A percentile compares a stretch with the other conserved stretches of the same genome.
Evolutionary conservation across 2,113 vertebrate genomes (phyloP).

Genomic region (Megaceryle maxima): DNA sequence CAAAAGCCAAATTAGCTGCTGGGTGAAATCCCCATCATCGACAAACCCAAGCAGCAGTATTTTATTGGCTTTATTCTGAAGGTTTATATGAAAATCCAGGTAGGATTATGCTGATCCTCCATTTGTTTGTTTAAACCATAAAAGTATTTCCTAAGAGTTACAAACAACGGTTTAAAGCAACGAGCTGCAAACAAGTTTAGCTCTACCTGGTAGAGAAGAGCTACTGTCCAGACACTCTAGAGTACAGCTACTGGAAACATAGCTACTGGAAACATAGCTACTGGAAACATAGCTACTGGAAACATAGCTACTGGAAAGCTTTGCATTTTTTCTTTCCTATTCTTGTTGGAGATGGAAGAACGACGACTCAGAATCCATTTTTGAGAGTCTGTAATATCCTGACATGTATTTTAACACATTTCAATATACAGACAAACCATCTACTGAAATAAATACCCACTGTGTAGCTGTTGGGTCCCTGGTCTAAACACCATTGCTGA

Average conservation of each 20-base stretch:
- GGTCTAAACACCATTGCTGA: background rate
- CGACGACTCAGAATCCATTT: background rate
- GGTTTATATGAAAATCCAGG: constrained; percentile 25
- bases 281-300: background rate
- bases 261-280: background rate
- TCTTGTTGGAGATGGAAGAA: background rate
- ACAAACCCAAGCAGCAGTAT: background rate
- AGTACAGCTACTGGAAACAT: fast-evolving
- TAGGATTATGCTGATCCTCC: background rate
- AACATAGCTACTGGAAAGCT: background rate
- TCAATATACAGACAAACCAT: background rate
- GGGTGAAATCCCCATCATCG: background rate
- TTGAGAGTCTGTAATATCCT: background rate
- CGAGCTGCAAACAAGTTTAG: background rate
- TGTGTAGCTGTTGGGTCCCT: background rate
- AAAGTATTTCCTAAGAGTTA: background rate
- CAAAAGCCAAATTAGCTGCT: constrained; percentile 17
- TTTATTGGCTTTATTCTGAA: constrained; percentile 27
- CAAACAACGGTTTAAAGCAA: background rate
- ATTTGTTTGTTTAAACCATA: constrained; percentile 1
- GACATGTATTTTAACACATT: background rate
- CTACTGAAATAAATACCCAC: background rate
- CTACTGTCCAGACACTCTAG: background rate
- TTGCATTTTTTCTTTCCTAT: background rate
- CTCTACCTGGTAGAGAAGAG: background rate